A percentile compares a stretch with the other conserved stretches of the same genome.
Conservation (phyloP, 2,888 invertebrate species). For the Parelbella ahira region DNA sequence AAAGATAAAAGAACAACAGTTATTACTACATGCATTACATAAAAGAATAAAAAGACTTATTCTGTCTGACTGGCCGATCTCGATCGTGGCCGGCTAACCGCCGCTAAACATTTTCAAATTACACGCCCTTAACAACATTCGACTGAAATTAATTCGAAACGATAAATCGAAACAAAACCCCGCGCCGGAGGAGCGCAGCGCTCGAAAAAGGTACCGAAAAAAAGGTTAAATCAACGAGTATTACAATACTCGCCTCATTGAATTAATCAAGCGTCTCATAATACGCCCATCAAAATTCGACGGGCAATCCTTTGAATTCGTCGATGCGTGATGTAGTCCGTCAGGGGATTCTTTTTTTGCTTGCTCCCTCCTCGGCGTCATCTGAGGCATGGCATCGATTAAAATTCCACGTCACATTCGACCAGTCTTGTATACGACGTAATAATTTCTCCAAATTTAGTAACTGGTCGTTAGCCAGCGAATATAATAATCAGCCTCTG, state of each 20-base stretch:
- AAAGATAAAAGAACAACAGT: no score
- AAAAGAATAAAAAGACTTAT: no score
- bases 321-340: conserved; percentile 42
- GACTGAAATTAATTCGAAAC: conserved; percentile 34
- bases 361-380: conserved; percentile 40
- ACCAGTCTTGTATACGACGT: conserved; percentile 35
- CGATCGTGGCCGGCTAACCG: conserved; percentile 9
- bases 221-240: conserved; percentile 34
- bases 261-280: conserved; percentile 50
- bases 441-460: conserved; percentile 13
- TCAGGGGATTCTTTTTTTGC: conserved; percentile 41
- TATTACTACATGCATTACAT: no score
- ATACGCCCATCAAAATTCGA: conserved; percentile 56
- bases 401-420: conserved; percentile 53
- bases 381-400: conserved; percentile 53
- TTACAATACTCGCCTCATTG: conserved; percentile 45
- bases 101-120: conserved; percentile 24
- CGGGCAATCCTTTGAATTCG: conserved; percentile 53
- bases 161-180: conserved; percentile 44
- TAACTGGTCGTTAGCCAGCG: conserved; percentile 5
- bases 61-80: conserved; percentile 3
- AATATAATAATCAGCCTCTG: no score
- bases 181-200: conserved; percentile 29
- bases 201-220: conserved; percentile 34
- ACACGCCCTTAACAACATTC: conserved; percentile 22